A percentile compares a stretch with the other conserved stretches of the same genome.
These are phyloP conservation scores for Megaptera novaeangliae DNA, from an alignment of 2,113 vertebrate genomes.

Conservation along the genomic window DNA sequence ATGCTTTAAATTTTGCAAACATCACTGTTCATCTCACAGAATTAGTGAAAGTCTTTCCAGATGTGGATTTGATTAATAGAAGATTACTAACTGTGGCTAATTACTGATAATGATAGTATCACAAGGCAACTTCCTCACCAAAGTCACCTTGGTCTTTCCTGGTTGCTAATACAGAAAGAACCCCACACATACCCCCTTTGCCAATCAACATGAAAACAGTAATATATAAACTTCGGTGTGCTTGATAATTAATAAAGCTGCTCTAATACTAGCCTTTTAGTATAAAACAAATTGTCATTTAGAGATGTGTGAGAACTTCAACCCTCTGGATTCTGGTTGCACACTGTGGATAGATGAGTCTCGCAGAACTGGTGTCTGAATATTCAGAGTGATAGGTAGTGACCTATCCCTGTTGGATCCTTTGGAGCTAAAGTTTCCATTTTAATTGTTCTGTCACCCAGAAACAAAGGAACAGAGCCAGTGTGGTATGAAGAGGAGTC, in stretches of 20 bases:
- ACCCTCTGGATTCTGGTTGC: not conserved
- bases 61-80: slow-evolving; percentile 77
- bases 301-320: not conserved
- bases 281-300: not conserved
- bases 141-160: slow-evolving; percentile 74
- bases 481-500: not conserved
- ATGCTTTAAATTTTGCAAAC: slow-evolving; percentile 43
- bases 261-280: not conserved
- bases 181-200: fast-evolving
- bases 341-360: not conserved
- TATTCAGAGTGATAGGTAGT: not conserved
- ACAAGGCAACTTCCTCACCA: slow-evolving; percentile 62
- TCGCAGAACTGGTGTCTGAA: not conserved
- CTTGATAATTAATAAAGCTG: not conserved
- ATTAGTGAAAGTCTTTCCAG: slow-evolving; percentile 68
- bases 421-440: not conserved
- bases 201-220: not conserved
- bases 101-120: slow-evolving; percentile 73
- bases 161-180: slow-evolving; percentile 38
- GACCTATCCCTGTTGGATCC: not conserved
- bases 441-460: not conserved
- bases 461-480: not conserved
- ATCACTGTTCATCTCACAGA: slow-evolving; percentile 54
- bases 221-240: not conserved
- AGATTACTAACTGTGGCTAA: slow-evolving; percentile 75